Evolutionary conservation across 1,140 invertebrate genomes (phyloP).

Genomic region (Drosophila ironensis): DNA sequence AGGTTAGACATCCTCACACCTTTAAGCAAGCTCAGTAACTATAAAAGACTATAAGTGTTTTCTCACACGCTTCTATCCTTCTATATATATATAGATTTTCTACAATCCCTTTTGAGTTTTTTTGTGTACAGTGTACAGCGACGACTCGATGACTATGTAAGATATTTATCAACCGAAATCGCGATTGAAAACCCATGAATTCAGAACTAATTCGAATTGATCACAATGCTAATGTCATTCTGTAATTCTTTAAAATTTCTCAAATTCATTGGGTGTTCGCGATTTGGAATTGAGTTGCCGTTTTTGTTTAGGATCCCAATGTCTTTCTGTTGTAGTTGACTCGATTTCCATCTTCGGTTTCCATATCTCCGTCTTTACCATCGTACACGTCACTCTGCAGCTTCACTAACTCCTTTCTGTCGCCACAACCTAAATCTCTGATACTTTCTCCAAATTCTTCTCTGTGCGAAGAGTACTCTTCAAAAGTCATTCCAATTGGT

Average conservation of each 20-base stretch:
- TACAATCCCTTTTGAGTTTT: conserved; percentile 33
- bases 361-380: conserved; percentile 26
- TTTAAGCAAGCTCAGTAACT: conserved; percentile 35
- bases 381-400: conserved; percentile 33
- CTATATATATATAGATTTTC: conserved; percentile 7
- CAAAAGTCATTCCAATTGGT: too few species aligned
- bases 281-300: conserved; percentile 3
- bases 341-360: too few species aligned
- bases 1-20: conserved; percentile 69
- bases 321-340: conserved; percentile 32
- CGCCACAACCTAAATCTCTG: conserved; percentile 23
- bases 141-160: background rate
- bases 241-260: background rate
- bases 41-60: conserved; percentile 43
- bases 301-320: conserved; percentile 25
- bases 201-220: background rate
- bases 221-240: background rate
- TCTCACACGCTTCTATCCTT: conserved; percentile 32
- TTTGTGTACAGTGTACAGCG: conserved; percentile 15
- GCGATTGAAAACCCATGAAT: background rate
- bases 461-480: conserved; percentile 11
- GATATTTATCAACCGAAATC: conserved; percentile 4
- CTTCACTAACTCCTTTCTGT: conserved; percentile 30
- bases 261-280: background rate
- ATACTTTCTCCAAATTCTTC: conserved; percentile 24